These are phyloP conservation scores for Pteronura brasiliensis DNA, from an alignment of 2,113 vertebrate genomes.

Conservation along the genomic window DNA sequence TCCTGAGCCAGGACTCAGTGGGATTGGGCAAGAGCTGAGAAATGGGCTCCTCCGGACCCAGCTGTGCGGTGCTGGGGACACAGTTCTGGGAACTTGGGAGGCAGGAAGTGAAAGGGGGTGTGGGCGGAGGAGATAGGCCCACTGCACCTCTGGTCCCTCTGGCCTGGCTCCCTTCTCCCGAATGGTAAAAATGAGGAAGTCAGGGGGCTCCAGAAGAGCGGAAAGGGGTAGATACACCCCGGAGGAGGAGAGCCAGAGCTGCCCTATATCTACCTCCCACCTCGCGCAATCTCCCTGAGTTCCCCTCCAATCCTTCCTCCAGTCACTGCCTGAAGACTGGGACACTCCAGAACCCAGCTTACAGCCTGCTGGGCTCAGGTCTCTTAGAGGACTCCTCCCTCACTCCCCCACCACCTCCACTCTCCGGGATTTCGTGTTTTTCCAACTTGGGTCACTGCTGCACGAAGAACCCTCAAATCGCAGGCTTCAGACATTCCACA, in stretches of 20 bases:
- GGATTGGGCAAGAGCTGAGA: not conserved
- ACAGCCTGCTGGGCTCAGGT: not conserved
- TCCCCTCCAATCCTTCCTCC: not conserved
- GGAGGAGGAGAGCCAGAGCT: not conserved
- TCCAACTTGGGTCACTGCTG: not conserved
- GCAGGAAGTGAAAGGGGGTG: constrained; percentile 3
- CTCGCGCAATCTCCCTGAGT: accelerated
- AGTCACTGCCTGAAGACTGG: not conserved
- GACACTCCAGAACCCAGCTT: not conserved
- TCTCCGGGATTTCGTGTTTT: not conserved
- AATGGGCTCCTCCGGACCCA: not conserved
- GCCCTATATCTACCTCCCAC: no score
- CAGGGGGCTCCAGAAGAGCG: not conserved
- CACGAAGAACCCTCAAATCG: not conserved
- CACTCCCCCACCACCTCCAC: accelerated
- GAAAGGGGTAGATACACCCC: not conserved
- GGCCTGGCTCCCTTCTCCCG: not conserved
- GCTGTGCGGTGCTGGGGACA: not conserved
- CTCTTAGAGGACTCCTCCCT: not conserved
- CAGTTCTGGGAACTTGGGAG: not conserved
- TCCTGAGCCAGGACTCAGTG: not conserved
- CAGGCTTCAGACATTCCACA: not conserved
- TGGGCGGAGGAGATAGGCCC: not conserved
- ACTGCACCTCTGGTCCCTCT: not conserved
- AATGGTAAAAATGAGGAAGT: constrained; percentile 42